Evolutionary conservation across 2,797 vertebrate species (phyloP), one percentile per base, ranked within the genome.

Genomic region (Schizopygopsis malacanthus): DNA sequence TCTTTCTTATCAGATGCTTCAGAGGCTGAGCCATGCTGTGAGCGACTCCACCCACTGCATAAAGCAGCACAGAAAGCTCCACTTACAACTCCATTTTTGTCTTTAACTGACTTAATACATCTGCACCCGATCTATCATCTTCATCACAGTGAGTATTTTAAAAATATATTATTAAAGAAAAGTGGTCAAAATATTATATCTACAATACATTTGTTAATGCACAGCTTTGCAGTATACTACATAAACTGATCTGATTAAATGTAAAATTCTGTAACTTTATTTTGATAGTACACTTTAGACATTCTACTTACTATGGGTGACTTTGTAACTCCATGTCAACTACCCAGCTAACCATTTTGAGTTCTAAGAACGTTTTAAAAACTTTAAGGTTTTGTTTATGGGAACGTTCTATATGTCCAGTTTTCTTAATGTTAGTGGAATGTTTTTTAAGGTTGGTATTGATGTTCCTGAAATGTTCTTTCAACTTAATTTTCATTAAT

Each of bases 61-160:
- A 81, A 84, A 78, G 33, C 75, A n/a, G 33, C 33, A n/a, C 12
- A n/a, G 18, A 77, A 22, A 52, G 28, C 28, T 39, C 6, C 73
- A 47, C 54, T 56, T 78, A 33, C 67, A 37, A 43, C 13, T 37
- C n/a, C 54, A 41, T 2, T 76, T 9, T 28, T 47, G 12, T 37
- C 59, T 70, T 70, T 37, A 59, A 61, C 47, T 79, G 50, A 22
- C 37, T 73, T 67, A 43, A 10, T n/a, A 59, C 18, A 37, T 54
- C 70, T 41, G 20, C 54, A 80, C 54, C 28, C 76, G 41, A 84
- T 39, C 71, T 52, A 25, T 39, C 75, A 56, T 82, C 78, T 69
- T 70, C 33, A 82, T 70, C 73, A 47, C 73, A 84, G 88, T 89
- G 37, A 89, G 88, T 87, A 84, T 70, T 16, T 2, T 6, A 12